Percentiles rank a stretch among this genome's conserved stretches.
Conservation (phyloP, 2,113 vertebrate genomes). For the Xiphias gladius region DNA sequence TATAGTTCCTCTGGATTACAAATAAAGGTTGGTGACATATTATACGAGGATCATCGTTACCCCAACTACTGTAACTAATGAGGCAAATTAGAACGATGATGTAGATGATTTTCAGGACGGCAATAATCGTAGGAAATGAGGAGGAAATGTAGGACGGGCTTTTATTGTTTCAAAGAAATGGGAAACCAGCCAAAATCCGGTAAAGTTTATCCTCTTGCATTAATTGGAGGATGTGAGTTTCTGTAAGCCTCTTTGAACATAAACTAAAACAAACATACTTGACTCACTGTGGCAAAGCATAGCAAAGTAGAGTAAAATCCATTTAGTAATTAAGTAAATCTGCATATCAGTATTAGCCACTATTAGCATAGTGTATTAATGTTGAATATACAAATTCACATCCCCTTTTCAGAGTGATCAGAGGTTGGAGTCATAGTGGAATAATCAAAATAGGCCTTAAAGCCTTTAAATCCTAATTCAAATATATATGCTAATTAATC, state of each 20-base stretch:
- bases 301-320: slow-evolving; percentile 76
- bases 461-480: slow-evolving; percentile 84
- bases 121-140: slow-evolving; percentile 69
- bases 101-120: slow-evolving; percentile 59
- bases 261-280: slow-evolving; percentile 81
- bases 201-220: slow-evolving; percentile 73
- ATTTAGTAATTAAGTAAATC: slow-evolving; percentile 84
- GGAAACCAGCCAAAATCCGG: slow-evolving; percentile 68
- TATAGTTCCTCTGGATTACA: slow-evolving; percentile 60
- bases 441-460: slow-evolving; percentile 84
- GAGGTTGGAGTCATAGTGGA: slow-evolving; percentile 74
- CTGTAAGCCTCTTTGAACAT: slow-evolving; percentile 76
- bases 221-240: slow-evolving; percentile 69
- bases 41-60: slow-evolving; percentile 70
- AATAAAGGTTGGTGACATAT: slow-evolving; percentile 66
- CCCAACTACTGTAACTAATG: slow-evolving; percentile 79
- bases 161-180: slow-evolving; percentile 63
- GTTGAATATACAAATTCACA: slow-evolving; percentile 75
- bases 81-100: slow-evolving; percentile 75
- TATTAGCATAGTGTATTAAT: slow-evolving; percentile 82
- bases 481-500: slow-evolving; percentile 86
- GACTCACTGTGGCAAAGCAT: slow-evolving; percentile 72
- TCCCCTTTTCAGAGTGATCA: slow-evolving; percentile 75
- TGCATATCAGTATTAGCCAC: slow-evolving; percentile 84
- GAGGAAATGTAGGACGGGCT: slow-evolving; percentile 57